Evolutionary conservation across 2,113 vertebrate species (phyloP), one percentile per base, ranked within the genome.

Genomic region (Xiphorhynchus elegans): DNA sequence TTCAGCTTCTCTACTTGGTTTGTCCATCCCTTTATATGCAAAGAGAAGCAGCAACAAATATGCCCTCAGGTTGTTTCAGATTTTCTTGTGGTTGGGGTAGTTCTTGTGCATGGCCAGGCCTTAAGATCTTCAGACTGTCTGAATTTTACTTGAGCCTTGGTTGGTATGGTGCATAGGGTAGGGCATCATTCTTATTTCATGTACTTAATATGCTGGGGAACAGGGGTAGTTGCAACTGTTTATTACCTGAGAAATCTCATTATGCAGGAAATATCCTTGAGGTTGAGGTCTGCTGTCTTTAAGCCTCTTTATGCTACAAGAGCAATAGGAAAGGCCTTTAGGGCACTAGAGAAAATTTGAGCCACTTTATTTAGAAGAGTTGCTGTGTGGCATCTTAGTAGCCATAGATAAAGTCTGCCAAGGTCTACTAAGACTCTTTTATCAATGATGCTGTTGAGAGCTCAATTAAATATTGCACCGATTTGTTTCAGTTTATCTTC

Each of bases 401-500:
- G 58, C 73, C 66, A 25, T 53, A 47, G 47, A 72, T 80, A 56
- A 92, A 91, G 73, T 64, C 73, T 91, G 80, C 82, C 20, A 23
- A 85, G 88, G 60, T 60, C 60, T 85, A 17, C 79, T 89, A 80
- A 70, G 58, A 89, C 78, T 81, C 25, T 84, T 94, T 92, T 92
- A 83, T 85, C 79, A 90, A n/a, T 64, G 46, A 47, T 80, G 56
- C 63, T 59, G 17, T 92, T 87, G 82, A 94, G 80, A 93, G 52
- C 76, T 96, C 89, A 90, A 73, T 95, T 94, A 94, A 90, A n/a
- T 79, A 49, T 85, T 56, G 39, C 46, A 87, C 67, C 0, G 8
- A 73, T 94, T 89, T 95, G 46, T 73, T 95, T 89, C 66, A 80
- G 67, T 95, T 96, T 95, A 79, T 92, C 80, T 93, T 87, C 91